These are phyloP conservation scores for Sebastes oblongus DNA, from an alignment of 2,797 vertebrate species.

Conservation along the genomic window DNA sequence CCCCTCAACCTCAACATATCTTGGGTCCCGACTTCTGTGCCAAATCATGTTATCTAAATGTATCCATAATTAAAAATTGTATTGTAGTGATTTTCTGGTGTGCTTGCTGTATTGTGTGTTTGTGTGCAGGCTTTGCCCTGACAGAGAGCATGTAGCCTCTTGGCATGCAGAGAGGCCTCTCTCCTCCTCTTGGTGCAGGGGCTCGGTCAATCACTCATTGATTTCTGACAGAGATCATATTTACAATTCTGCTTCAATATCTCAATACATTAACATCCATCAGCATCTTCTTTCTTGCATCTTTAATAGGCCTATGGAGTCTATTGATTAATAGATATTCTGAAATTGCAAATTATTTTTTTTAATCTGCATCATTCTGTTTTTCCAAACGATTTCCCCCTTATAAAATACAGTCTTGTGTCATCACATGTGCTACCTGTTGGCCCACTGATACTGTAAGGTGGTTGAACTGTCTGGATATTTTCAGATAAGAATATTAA, in stretches of 20 bases:
- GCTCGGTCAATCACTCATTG: constrained; percentile 55
- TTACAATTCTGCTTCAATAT: constrained; percentile 56
- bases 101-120: background rate
- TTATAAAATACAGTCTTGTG: background rate
- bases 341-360: background rate
- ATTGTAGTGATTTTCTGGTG: background rate
- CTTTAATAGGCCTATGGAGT: constrained; percentile 7
- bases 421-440: background rate
- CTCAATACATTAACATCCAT: constrained; percentile 40
- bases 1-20: constrained; percentile 28
- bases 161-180: constrained; percentile 21
- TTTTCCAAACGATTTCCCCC: background rate
- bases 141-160: background rate
- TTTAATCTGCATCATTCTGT: background rate
- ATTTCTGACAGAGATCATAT: constrained; percentile 69
- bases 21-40: constrained; percentile 16
- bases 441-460: background rate
- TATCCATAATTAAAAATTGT: constrained; percentile 4
- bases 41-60: constrained; percentile 3
- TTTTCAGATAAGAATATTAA: background rate
- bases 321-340: constrained; percentile 3
- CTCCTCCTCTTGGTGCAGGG: constrained; percentile 8
- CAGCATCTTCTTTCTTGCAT: constrained; percentile 4
- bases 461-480: background rate
- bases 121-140: background rate